These are phyloP conservation scores for Neoarius graeffei DNA, from an alignment of 2,113 vertebrate species.

Conservation along the genomic window DNA sequence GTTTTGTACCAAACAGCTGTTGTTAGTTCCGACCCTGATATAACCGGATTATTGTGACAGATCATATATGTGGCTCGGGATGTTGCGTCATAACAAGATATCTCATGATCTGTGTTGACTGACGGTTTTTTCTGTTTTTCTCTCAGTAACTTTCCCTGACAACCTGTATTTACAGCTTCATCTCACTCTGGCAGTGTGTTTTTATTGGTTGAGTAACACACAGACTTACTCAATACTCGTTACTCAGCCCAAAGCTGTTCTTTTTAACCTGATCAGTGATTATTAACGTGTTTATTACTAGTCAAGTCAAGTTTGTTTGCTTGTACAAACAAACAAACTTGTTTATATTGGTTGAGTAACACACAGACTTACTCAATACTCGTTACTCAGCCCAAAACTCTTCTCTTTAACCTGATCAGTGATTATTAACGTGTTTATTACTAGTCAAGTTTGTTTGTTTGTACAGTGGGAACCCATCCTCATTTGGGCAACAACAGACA, in stretches of 20 bases:
- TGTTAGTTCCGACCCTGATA: conserved; percentile 21
- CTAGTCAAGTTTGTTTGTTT: no score
- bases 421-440: no score
- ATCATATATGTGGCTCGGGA: neutral
- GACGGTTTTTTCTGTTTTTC: neutral
- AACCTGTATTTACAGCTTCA: neutral
- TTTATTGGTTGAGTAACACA: neutral
- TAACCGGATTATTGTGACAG: conserved; percentile 8
- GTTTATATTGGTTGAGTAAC: no score
- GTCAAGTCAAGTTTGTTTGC: no score
- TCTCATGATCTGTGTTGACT: neutral
- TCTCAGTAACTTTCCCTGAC: neutral
- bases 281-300: neutral
- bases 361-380: no score
- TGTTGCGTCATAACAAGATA: neutral
- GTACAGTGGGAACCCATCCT: no score
- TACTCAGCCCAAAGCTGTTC: neutral
- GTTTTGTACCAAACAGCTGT: conserved; percentile 40
- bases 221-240: neutral
- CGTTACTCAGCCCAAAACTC: no score
- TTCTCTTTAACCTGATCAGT: no score
- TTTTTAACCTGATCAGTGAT: neutral
- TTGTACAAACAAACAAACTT: no score
- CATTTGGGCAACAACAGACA: no score
- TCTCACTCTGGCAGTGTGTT: no score